Evolutionary conservation across 1,140 invertebrate species (phyloP), one percentile per base, ranked within the genome.

Genomic region (Mamestra configurata): DNA sequence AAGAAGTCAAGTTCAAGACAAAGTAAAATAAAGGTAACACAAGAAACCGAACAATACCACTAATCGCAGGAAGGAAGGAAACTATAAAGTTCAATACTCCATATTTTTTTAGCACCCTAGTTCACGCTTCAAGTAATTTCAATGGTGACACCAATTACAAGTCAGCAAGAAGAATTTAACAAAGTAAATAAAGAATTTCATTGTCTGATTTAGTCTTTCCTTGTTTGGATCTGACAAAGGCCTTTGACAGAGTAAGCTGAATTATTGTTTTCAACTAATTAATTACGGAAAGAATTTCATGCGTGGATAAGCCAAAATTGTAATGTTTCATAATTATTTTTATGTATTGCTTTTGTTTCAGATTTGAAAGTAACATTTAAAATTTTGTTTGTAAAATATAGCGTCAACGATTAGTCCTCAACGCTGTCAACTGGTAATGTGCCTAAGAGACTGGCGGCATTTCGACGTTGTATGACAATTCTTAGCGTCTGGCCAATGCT

Each of bases 31-130:
- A 64, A 64, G n/a, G 35, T 20, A 20, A 20, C 31, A 37, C 31
- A 61, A 61, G 7, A 61, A 31, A 35, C 13, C n/a, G 35, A 6
- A 40, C 53, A 55, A 55, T 55, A 55, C 53, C 24, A 64, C n/a
- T 18, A 64, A 64, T 40, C 31, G 18, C 13, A 64, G 59, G 59
- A 64, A 64, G 59, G 59, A 64, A 64, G 59, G 59, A 64, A 64
- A 10, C 35, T 35, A 20, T 1, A 7, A 18, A 64, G 59, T 64
- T 64, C 59, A 64, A 64, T 40, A 64, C 35, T 18, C 59, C 11
- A 13, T 10, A 1, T 64, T 64, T 64, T 64, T 64, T 37, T n/a
- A 18, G 35, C 35, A 40, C n/a, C 59, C 31, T 11, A 31, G 24
- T 59, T 59, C 24, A 64, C n/a, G 59, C 59, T 64, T 64, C n/a